These are phyloP conservation scores for Oreohelix idahoensis DNA, from an alignment of 1,140 invertebrate genomes.

Conservation along the genomic window DNA sequence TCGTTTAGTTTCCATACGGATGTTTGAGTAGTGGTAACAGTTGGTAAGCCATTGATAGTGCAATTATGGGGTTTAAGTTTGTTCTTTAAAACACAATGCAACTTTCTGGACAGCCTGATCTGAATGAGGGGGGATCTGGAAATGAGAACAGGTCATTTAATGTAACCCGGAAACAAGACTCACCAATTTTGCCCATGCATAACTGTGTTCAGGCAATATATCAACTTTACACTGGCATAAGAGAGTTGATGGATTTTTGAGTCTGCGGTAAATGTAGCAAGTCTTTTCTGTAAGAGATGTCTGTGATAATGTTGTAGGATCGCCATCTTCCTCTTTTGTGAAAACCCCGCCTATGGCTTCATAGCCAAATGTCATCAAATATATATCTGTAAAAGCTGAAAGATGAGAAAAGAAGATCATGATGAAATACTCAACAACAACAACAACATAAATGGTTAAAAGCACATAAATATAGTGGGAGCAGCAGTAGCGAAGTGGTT, in stretches of 20 bases:
- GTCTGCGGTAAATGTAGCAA: slow-evolving; percentile 55
- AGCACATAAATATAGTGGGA: too few species aligned
- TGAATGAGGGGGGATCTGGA: too few species aligned
- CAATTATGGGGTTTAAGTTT: too few species aligned
- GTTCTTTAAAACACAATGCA: too few species aligned
- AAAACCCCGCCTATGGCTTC: slow-evolving; percentile 56
- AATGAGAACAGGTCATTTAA: too few species aligned
- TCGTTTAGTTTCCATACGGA: too few species aligned
- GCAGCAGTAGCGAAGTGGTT: too few species aligned
- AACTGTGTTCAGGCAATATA: slow-evolving; percentile 57
- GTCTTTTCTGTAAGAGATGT: slow-evolving; percentile 52
- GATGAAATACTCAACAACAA: not conserved
- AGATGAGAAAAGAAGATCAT: not conserved
- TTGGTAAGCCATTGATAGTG: too few species aligned
- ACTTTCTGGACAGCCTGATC: too few species aligned
- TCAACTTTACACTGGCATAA: slow-evolving; percentile 58
- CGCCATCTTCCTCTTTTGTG: slow-evolving; percentile 48
- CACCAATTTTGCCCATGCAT: slow-evolving; percentile 61
- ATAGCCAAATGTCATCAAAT: slow-evolving; percentile 49
- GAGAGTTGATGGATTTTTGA: slow-evolving; percentile 42
- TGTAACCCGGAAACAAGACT: too few species aligned
- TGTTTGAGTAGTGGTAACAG: too few species aligned
- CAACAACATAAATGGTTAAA: too few species aligned
- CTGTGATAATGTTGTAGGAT: slow-evolving; percentile 46
- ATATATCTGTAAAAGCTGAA: slow-evolving; percentile 60